Base-by-base conservation (phyloP, 2,888 invertebrate genomes). In the Drosophila barbarae region DNA sequence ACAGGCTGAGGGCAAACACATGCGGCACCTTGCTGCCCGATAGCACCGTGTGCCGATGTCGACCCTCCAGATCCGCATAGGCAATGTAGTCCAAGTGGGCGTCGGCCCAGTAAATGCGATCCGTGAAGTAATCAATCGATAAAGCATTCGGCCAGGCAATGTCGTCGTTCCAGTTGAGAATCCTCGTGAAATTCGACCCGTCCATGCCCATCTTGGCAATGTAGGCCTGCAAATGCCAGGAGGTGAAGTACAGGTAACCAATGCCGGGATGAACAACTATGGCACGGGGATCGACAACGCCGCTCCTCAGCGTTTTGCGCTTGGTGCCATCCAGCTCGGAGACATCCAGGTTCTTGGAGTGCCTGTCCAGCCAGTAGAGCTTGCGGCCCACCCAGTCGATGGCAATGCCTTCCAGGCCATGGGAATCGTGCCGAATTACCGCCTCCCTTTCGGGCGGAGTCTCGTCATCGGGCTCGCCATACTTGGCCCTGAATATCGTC, bases 71-170 rank as follows among this genome's bases (percentile, higher is more conserved):
- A 89, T 98, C 97, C 1, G 96, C 93, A 75, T 95, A 96, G 36
- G 98, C 99, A 52, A 99, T 98, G 87, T 98, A 98, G 88, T 99
- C 98, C 74, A 99, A 92, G 90, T 98, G 98, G 75, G 99, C 99
- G 88, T 99, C 99, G 0, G 98, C 99, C 95, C 96, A 99, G 90
- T 96, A 99, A 44, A 99, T 93, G 80, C 95, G 92, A 79, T 98
- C 96, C 0, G 98, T 96, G 87, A 98, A 96, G 88, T 97, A 98
- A 87, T 99, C 99, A 63, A 99, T 94, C 0, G 99, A 96, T 15
- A 99, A 89, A 1, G 98, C 99, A 88, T 99, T 99, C 0, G 99
- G 99, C 99, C 99, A 99, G 0, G 98, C 98, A 51, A 99, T 95
- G 84, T 97, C 97, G 75, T 98, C 93, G 84, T 97, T 96, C 93